Evolutionary conservation across 2,888 invertebrate genomes (phyloP).

Genomic region (Archips xylosteana): DNA sequence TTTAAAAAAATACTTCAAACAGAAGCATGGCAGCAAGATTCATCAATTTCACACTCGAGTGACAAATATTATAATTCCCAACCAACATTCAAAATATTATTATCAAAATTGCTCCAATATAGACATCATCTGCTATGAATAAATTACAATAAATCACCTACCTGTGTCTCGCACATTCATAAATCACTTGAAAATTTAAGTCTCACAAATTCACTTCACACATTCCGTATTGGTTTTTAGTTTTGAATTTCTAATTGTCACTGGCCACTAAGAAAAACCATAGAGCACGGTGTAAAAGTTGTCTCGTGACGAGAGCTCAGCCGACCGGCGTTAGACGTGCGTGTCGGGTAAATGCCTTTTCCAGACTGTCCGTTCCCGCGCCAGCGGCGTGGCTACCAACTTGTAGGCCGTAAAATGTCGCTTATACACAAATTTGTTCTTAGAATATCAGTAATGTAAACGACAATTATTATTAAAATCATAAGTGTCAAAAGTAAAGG

Average conservation of each 20-base stretch:
- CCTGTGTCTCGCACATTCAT: slow-evolving; percentile 13
- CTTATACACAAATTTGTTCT: background rate
- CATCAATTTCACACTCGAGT: slow-evolving; percentile 6
- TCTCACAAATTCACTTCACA: slow-evolving; percentile 24
- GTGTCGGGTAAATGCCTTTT: slow-evolving; percentile 9
- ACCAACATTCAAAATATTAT: slow-evolving; percentile 10
- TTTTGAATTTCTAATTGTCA: slow-evolving; percentile 23
- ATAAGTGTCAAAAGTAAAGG: background rate
- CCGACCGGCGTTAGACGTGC: slow-evolving; percentile 10
- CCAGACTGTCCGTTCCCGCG: slow-evolving; percentile 20
- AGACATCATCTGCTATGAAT: slow-evolving; percentile 26
- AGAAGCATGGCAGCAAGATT: background rate
- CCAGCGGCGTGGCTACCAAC: background rate
- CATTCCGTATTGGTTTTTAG: slow-evolving; percentile 26
- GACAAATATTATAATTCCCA: slow-evolving; percentile 15
- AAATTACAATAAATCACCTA: slow-evolving; percentile 26
- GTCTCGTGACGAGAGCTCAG: background rate
- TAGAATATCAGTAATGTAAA: too few relatives aligned
- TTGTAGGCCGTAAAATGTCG: slow-evolving; percentile 8
- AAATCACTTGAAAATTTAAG: slow-evolving; percentile 15
- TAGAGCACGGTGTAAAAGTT: slow-evolving; percentile 9
- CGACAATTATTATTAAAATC: too few relatives aligned
- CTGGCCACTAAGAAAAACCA: slow-evolving; percentile 28
- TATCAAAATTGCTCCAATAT: slow-evolving; percentile 15
- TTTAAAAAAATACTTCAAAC: background rate